These are phyloP conservation scores for Dromaius novaehollandiae DNA, from an alignment of 2,113 vertebrate species.

Conservation along the genomic window DNA sequence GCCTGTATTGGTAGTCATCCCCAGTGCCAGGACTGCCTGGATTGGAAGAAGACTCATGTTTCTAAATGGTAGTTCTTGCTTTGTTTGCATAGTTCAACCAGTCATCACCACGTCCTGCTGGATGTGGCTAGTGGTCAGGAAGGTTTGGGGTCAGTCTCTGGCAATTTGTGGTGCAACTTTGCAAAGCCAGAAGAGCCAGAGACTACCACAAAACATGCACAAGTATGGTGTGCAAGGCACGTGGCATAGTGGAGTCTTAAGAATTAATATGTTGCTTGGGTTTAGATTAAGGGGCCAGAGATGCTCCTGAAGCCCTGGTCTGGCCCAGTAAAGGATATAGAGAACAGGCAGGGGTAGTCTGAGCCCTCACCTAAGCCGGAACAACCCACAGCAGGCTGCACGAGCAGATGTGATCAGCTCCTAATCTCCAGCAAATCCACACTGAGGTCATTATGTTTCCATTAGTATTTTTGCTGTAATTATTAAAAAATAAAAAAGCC, in stretches of 20 bases:
- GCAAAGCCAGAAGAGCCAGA: neutral
- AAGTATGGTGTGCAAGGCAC: neutral
- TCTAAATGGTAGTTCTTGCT: neutral
- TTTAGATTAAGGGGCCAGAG: neutral
- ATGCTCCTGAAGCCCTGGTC: rapidly evolving
- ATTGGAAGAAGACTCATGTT: neutral
- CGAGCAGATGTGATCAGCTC: neutral
- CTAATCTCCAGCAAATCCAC: neutral
- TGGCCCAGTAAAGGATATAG: neutral
- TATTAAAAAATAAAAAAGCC: no score
- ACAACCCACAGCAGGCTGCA: neutral
- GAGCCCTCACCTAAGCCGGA: neutral
- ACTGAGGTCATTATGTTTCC: neutral
- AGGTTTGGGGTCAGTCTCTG: neutral
- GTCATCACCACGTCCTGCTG: neutral
- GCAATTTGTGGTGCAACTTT: neutral
- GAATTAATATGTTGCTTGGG: neutral
- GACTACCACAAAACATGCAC: neutral
- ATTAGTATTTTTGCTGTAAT: no score
- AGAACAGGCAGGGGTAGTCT: neutral
- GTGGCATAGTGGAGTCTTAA: neutral
- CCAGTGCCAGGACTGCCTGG: neutral
- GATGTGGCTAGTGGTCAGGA: neutral
- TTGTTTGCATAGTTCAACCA: neutral
- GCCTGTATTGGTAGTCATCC: neutral